Conservation (phyloP, 2,888 invertebrate genomes). For the Sinelater perroti region DNA sequence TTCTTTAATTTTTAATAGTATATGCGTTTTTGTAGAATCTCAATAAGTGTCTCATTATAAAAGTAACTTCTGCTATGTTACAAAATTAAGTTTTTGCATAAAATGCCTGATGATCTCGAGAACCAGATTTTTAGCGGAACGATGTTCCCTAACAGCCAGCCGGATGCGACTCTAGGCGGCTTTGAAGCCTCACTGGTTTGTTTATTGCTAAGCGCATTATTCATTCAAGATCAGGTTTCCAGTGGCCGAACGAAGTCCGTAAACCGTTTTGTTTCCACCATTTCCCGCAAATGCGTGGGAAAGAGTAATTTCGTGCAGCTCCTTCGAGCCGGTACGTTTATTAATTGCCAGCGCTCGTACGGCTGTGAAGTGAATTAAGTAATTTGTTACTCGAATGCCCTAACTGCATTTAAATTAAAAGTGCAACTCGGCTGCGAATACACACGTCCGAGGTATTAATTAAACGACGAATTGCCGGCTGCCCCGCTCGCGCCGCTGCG, state of each 20-base stretch:
- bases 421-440: conserved; percentile 26
- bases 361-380: conserved; percentile 36
- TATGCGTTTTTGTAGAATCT: no score
- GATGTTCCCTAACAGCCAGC: no score
- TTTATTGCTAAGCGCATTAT: no score
- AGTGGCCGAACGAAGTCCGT: conserved; percentile 8
- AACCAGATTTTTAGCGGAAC: no score
- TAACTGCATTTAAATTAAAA: conserved; percentile 41
- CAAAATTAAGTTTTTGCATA: no score
- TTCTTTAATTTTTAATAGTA: no score
- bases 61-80: no score
- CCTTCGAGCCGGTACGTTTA: conserved; percentile 34
- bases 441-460: conserved; percentile 26
- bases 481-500: background rate
- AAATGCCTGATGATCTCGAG: no score
- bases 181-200: no score
- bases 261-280: conserved; percentile 20
- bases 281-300: conserved; percentile 34
- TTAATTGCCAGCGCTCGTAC: conserved; percentile 39
- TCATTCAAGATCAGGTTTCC: conserved; percentile 17
- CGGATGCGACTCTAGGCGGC: no score
- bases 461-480: conserved; percentile 19
- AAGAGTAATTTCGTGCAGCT: conserved; percentile 22
- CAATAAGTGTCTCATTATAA: no score
- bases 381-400: conserved; percentile 39